Conservation (phyloP, 2,113 vertebrate species). For the Taxidea taxus region DNA sequence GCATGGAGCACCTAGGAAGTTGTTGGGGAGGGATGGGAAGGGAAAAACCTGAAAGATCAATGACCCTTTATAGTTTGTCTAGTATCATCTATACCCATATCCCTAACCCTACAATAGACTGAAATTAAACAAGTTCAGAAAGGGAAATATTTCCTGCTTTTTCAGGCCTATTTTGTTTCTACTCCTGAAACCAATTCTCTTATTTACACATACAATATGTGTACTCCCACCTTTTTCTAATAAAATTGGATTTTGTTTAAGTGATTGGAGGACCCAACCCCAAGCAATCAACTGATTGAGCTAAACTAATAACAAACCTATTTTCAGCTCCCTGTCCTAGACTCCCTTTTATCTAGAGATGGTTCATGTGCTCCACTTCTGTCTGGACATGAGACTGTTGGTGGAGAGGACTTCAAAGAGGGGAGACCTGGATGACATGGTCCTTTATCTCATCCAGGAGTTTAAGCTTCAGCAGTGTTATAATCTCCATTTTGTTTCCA, state of each 20-base stretch:
- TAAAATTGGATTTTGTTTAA: not conserved
- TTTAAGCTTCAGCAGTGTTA: not conserved
- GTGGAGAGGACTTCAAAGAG: not conserved
- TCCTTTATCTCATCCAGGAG: not conserved
- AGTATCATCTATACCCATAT: not conserved
- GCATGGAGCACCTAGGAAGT: not conserved
- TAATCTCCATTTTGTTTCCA: not conserved
- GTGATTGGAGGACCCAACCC: not conserved
- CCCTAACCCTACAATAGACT: not conserved
- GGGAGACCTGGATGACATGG: not conserved
- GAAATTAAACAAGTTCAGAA: not conserved
- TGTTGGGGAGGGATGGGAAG: not conserved
- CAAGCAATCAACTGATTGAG: not conserved
- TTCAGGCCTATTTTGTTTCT: not conserved
- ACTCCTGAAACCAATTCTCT: not conserved
- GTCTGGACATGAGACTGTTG: not conserved
- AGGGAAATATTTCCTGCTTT: not conserved
- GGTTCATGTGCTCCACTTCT: not conserved
- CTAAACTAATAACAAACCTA: not conserved
- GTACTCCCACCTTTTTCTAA: not conserved
- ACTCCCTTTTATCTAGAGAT: not conserved
- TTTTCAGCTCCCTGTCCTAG: not conserved
- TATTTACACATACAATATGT: not conserved
- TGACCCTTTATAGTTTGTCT: not conserved
- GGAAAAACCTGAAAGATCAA: not conserved